Base-by-base conservation (phyloP, 1,140 invertebrate genomes). In the Heliothis subflexa region DNA sequence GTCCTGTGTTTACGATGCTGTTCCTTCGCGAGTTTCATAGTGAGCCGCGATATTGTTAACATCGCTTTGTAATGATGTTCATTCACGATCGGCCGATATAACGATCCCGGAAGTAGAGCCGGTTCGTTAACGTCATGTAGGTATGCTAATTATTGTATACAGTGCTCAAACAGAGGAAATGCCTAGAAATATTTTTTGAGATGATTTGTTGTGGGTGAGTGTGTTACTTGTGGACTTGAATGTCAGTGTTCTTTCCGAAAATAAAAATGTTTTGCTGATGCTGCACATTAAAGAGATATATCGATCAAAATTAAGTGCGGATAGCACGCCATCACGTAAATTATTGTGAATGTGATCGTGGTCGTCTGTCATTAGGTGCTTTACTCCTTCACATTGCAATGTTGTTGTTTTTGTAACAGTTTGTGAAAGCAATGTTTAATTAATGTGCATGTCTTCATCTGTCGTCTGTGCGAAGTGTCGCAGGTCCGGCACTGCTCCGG, bases 41-140 rank as follows among this genome's bases (percentile, higher is more conserved):
- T 80, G 81, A 83, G 45, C 68, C 62, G 62, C 73, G 74, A 66
- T 78, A 81, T 83, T 82, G 81, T 82, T 82, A 81, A 87, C 83
- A 82, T 86, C 81, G 84, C 82, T 85, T 85, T 86, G 85, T 89
- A 88, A 90, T 86, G 85, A 89, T 90, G 84, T 87, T 91, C 90
- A 91, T 90, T 93, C 90, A 92, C 85, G 83, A 87, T 84, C 81
- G 78, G 80, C 81, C 85, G 84, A 89, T 86, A 84, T 90, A 89
- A 90, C 85, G 89, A 91, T 89, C 92, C 91, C 92, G 92, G 92
- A 94, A 94, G 91, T 91, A 85, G 83, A 89, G 92, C 90, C 89
- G 88, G 91, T 93, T 91, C 83, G 88, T 91, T 86, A 91, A 91
- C 90, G 89, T 93, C 89, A 90, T 88, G 83, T 87, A 85, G 83